A percentile compares a stretch with the other conserved stretches of the same genome.
Conservation (phyloP, 2,797 vertebrate species). For the Macroramphosus scolopax region DNA sequence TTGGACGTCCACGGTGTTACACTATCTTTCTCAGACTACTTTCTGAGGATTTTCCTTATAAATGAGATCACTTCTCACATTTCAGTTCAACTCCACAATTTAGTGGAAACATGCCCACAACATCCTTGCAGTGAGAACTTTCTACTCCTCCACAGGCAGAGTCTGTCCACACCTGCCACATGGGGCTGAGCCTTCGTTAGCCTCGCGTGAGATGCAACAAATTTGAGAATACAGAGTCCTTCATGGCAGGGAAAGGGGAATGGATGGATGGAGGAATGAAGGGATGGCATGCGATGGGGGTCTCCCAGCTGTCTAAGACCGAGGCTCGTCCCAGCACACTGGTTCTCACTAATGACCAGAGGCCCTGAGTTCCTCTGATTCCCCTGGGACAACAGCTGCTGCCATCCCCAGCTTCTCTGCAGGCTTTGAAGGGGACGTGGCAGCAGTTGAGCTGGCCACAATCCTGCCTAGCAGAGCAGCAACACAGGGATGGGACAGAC, state of each 20-base stretch:
- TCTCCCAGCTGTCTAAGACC: constrained; percentile 70
- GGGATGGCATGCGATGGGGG: constrained; percentile 54
- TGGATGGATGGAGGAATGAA: constrained; percentile 42
- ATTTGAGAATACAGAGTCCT: constrained; percentile 31
- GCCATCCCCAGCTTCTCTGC: constrained; percentile 65
- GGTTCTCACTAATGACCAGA: constrained; percentile 79
- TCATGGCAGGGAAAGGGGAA: constrained; percentile 34
- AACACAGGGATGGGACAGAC: constrained; percentile 64
- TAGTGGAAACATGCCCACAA: no score
- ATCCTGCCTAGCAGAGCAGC: constrained; percentile 69
- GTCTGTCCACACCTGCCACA: constrained; percentile 22
- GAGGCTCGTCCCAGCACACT: constrained; percentile 64
- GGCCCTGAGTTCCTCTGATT: constrained; percentile 64
- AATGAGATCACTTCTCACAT: no score
- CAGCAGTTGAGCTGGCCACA: constrained; percentile 63
- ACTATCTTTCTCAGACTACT: no score
- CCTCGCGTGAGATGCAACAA: constrained; percentile 14
- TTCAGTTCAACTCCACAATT: no score
- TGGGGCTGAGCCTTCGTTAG: constrained; percentile 27
- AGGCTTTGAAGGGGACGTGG: constrained; percentile 73
- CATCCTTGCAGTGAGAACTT: no score
- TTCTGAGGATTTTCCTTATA: no score
- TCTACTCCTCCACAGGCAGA: no score
- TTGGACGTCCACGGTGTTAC: no score
- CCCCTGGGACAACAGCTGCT: constrained; percentile 78